Conservation (phyloP, 2,888 invertebrate genomes). For the Eupsilia transversa region DNA sequence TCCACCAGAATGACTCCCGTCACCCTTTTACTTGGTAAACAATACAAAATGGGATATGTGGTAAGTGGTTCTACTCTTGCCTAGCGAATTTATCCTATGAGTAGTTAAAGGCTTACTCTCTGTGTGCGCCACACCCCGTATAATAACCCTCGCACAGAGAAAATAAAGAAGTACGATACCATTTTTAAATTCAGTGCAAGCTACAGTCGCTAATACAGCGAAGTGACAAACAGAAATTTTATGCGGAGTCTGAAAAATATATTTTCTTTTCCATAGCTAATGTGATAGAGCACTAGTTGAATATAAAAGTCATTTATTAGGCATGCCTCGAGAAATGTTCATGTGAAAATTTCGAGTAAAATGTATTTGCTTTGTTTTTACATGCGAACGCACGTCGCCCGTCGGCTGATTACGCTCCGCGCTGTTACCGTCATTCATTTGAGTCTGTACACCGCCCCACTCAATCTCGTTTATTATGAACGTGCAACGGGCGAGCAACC, state of each 20-base stretch:
- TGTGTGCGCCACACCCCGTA: slow-evolving; percentile 1
- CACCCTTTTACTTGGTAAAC: slow-evolving; percentile 16
- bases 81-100: slow-evolving; percentile 3
- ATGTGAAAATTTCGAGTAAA: slow-evolving; percentile 74
- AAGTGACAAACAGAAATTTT: slow-evolving; percentile 55
- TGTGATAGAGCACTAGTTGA: slow-evolving; percentile 65
- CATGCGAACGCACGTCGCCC: slow-evolving; percentile 82
- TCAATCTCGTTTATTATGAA: slow-evolving; percentile 89
- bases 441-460: slow-evolving; percentile 85
- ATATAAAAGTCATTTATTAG: slow-evolving; percentile 69
- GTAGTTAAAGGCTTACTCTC: slow-evolving; percentile 21
- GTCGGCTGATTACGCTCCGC: slow-evolving; percentile 86
- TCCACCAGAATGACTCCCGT: slow-evolving; percentile 16
- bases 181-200: slow-evolving; percentile 54
- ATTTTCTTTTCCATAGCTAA: slow-evolving; percentile 62
- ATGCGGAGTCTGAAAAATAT: slow-evolving; percentile 45
- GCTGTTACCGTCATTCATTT: slow-evolving; percentile 88
- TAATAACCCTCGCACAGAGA: slow-evolving; percentile 29
- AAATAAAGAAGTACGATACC: slow-evolving; percentile 39
- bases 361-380: slow-evolving; percentile 84
- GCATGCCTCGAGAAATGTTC: slow-evolving; percentile 68
- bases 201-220: slow-evolving; percentile 52
- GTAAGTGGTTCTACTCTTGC: slow-evolving; percentile 23
- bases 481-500: slow-evolving; percentile 80
- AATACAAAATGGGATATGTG: slow-evolving; percentile 23